phyloP scores from a whole-genome alignment of 1,140 invertebrate species.

The Drosophila micromelanica region DNA sequence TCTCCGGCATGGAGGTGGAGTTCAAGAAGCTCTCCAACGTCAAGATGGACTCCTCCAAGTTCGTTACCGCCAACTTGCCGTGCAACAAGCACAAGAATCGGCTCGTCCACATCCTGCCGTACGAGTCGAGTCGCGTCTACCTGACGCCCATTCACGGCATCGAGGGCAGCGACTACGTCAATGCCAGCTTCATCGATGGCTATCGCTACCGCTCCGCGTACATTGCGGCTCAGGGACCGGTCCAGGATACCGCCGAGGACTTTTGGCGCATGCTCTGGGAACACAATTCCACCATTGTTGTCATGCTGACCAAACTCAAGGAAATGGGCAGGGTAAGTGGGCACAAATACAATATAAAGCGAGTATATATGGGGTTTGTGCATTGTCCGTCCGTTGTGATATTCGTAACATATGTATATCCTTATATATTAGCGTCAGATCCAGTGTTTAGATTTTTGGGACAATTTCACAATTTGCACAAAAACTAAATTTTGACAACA shows the following conservation, averaged over 20 bases:
- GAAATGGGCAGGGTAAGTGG: slow-evolving; percentile 96
- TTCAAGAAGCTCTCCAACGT: slow-evolving; percentile 99
- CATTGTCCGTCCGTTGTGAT: too few species aligned
- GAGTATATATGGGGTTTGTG: too few species aligned
- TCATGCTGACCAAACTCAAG: slow-evolving; percentile 98
- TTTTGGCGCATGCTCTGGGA: slow-evolving; percentile 99
- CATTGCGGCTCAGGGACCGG: slow-evolving; percentile 98
- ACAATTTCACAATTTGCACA: too few species aligned
- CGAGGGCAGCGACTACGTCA: slow-evolving; percentile 99
- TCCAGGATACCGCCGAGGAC: slow-evolving; percentile 98
- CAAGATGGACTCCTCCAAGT: slow-evolving; percentile 96
- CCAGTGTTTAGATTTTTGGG: too few species aligned
- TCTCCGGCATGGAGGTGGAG: slow-evolving; percentile 98
- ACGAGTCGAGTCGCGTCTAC: slow-evolving; percentile 97
- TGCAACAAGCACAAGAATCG: slow-evolving; percentile 99
- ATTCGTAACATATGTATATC: too few species aligned
- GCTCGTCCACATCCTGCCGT: slow-evolving; percentile 98
- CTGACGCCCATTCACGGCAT: slow-evolving; percentile 94
- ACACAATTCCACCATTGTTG: slow-evolving; percentile 99
- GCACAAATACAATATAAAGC: too few species aligned
- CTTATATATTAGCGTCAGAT: too few species aligned
- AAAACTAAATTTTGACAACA: too few species aligned
- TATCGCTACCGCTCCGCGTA: slow-evolving; percentile 96
- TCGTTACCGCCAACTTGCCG: slow-evolving; percentile 97
- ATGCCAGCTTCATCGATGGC: slow-evolving; percentile 99